Percentiles rank a stretch among this genome's conserved stretches.
Conservation (phyloP, 2,113 vertebrate species). For the Sorex fumeus region DNA sequence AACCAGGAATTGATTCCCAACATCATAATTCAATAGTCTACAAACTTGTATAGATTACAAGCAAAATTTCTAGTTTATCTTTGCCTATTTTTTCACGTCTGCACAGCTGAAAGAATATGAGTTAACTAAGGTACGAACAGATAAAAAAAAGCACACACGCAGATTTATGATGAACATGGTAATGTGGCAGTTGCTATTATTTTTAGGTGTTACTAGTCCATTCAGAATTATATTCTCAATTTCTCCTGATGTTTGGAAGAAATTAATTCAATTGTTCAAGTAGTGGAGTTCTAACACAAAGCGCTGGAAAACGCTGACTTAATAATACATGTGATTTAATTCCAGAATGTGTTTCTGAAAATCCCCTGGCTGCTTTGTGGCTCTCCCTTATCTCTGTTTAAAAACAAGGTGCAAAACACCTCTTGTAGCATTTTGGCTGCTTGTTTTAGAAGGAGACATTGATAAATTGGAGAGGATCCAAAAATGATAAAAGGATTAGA, state of each 20-base stretch:
- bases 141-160: not conserved
- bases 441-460: constrained; percentile 80
- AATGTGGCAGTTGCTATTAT: constrained; percentile 42
- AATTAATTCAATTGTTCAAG: constrained; percentile 64
- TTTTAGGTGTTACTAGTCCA: constrained; percentile 42
- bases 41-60: too few species aligned
- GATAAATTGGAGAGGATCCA: constrained; percentile 82
- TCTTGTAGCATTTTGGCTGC: constrained; percentile 69
- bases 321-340: constrained; percentile 68
- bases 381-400: constrained; percentile 71
- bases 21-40: not conserved
- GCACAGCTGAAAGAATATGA: not conserved
- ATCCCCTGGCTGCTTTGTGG: constrained; percentile 73
- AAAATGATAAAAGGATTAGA: constrained; percentile 82
- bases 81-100: not conserved
- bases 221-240: constrained; percentile 61
- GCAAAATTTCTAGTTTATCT: not conserved
- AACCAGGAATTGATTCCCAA: not conserved
- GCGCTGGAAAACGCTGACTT: constrained; percentile 40
- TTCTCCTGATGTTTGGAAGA: constrained; percentile 46
- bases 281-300: constrained; percentile 23
- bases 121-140: not conserved
- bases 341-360: constrained; percentile 75
- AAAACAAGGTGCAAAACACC: constrained; percentile 72
- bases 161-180: not conserved